A percentile compares a stretch with the other conserved stretches of the same genome.
Evolutionary conservation across 2,797 vertebrate species (phyloP).

Genomic region (Pseudotriccus pelzelni): DNA sequence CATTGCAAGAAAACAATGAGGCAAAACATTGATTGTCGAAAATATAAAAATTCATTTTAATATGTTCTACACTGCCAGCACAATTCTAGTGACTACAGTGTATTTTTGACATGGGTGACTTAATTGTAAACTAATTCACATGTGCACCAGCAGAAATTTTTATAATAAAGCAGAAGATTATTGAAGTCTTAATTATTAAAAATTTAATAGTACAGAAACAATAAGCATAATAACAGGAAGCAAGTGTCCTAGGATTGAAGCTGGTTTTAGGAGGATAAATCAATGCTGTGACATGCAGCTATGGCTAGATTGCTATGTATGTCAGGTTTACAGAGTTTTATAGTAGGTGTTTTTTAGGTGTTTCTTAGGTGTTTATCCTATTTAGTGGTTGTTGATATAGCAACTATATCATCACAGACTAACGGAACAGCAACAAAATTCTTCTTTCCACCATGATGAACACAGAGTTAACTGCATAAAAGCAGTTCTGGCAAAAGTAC

Average conservation of each 20-base stretch:
- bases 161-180: not conserved
- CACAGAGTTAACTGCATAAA: slow-evolving; percentile 14
- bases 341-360: not conserved
- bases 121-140: not conserved
- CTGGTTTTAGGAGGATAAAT: not conserved
- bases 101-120: not conserved
- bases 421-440: not conserved
- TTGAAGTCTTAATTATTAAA: not conserved
- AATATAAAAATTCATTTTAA: not conserved
- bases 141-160: not conserved
- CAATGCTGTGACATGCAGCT: not conserved
- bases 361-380: not conserved
- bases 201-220: not conserved
- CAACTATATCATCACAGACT: not conserved
- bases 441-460: not conserved
- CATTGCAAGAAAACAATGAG: not conserved
- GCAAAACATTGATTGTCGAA: not conserved
- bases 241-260: not conserved
- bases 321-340: not conserved
- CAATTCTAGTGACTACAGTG: not conserved
- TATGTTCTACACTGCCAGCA: not conserved
- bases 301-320: not conserved
- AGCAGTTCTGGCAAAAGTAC: slow-evolving; percentile 5
- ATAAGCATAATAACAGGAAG: not conserved
- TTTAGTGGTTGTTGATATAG: not conserved